Conservation (phyloP, 2,888 invertebrate genomes). For the Trachelus tabidus region DNA sequence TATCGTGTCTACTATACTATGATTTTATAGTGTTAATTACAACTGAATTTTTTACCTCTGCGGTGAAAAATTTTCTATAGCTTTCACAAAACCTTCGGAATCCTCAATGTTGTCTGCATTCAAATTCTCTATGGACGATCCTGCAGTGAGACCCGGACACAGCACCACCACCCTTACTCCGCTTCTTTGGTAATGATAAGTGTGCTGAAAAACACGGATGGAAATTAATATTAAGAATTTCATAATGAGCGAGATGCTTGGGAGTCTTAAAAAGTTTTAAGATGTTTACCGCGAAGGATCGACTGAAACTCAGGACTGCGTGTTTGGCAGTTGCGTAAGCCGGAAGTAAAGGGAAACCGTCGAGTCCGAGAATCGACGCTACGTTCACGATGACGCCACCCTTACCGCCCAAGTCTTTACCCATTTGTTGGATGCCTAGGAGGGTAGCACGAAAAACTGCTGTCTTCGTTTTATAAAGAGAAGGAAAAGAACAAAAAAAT, state of each 20-base stretch:
- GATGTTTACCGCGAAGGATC: constrained; percentile 53
- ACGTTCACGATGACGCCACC: constrained; percentile 77
- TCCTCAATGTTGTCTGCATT: constrained; percentile 16
- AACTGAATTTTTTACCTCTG: constrained; percentile 33
- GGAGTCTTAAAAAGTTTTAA: not conserved
- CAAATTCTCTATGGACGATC: constrained; percentile 34
- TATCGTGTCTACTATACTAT: too few relatives aligned
- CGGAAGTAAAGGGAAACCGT: constrained; percentile 68
- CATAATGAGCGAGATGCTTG: not conserved
- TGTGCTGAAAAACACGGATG: constrained; percentile 46
- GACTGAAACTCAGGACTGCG: constrained; percentile 60
- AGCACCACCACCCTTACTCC: constrained; percentile 57
- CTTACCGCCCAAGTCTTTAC: constrained; percentile 64
- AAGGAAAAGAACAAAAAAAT: not conserved
- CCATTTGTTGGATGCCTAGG: constrained; percentile 66
- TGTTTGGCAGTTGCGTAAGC: constrained; percentile 73
- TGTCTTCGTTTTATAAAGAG: constrained; percentile 45
- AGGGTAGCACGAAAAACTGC: constrained; percentile 63
- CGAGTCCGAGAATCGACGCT: constrained; percentile 71
- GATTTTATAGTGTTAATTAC: too few relatives aligned
- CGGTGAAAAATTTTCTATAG: constrained; percentile 36
- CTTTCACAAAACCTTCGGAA: constrained; percentile 26
- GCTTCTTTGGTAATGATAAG: constrained; percentile 58
- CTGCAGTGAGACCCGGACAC: constrained; percentile 55
- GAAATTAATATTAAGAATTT: not conserved